These are phyloP conservation scores for Burhinus oedicnemus DNA, from an alignment of 2,113 vertebrate genomes.

Conservation along the genomic window DNA sequence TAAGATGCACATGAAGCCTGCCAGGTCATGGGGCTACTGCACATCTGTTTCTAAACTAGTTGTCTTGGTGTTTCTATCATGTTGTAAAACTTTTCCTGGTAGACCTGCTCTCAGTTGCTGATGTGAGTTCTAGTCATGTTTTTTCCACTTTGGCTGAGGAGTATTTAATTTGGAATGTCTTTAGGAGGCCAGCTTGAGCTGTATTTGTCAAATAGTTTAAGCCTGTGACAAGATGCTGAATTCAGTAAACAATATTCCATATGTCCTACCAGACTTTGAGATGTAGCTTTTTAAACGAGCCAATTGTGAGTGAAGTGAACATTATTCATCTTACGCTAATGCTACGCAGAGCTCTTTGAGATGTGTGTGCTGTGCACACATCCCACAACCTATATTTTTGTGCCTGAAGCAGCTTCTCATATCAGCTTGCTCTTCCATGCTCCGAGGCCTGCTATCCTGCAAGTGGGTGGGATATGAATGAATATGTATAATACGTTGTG, in stretches of 20 bases:
- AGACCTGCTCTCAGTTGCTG: neutral
- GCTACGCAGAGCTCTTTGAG: neutral
- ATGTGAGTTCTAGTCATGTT: neutral
- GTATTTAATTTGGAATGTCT: neutral
- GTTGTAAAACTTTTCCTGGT: neutral
- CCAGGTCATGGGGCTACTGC: neutral
- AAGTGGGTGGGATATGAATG: neutral
- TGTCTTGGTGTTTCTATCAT: neutral
- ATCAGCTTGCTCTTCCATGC: neutral
- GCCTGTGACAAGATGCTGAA: neutral
- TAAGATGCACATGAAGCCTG: neutral
- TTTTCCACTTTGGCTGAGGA: neutral
- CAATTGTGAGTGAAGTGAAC: neutral
- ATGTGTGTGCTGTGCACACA: neutral
- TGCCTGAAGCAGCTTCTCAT: neutral
- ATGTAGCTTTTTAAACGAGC: neutral
- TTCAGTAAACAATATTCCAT: neutral
- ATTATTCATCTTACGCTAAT: neutral
- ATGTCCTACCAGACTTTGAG: neutral
- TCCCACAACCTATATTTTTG: conserved; percentile 16
- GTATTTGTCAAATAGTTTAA: neutral
- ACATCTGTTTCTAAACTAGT: neutral
- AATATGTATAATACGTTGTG: neutral
- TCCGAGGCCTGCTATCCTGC: neutral
- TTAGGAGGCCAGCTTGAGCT: neutral